phyloP scores from a whole-genome alignment of 2,113 vertebrate species.

The Gadus macrocephalus region DNA sequence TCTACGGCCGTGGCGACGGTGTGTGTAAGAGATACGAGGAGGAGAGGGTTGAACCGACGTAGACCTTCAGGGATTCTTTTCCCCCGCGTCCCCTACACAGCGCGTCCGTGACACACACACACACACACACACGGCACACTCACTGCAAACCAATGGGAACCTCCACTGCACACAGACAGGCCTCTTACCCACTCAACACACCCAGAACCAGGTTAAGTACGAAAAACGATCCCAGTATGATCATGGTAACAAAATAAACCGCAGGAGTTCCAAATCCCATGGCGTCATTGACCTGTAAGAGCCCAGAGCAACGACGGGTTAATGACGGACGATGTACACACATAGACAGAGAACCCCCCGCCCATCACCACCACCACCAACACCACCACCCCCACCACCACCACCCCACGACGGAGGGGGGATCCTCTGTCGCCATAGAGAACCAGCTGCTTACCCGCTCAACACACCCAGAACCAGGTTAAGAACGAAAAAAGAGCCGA shows the following conservation, averaged over 20 bases:
- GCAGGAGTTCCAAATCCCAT: slow-evolving; percentile 95
- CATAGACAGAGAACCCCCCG: slow-evolving; percentile 33
- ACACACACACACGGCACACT: slow-evolving; percentile 29
- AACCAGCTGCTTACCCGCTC: slow-evolving; percentile 96
- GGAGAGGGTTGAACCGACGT: not conserved
- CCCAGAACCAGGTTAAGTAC: slow-evolving; percentile 99
- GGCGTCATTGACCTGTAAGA: slow-evolving; percentile 84
- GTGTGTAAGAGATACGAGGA: not conserved
- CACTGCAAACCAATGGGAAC: slow-evolving; percentile 1
- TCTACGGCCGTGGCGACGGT: not conserved
- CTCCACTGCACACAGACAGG: slow-evolving; percentile 43
- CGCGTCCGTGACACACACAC: slow-evolving; percentile 25
- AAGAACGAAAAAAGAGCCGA: slow-evolving; percentile 99
- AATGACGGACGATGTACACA: slow-evolving; percentile 50
- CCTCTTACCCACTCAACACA: slow-evolving; percentile 99
- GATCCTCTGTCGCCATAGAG: slow-evolving; percentile 73
- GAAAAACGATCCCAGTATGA: slow-evolving; percentile 99
- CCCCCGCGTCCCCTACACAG: slow-evolving; percentile 11
- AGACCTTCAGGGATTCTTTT: not conserved
- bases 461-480: slow-evolving; percentile 99
- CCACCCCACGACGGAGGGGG: slow-evolving; percentile 2
- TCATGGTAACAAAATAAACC: slow-evolving; percentile 99
- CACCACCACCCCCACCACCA: too few relatives aligned
- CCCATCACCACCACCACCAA: too few relatives aligned
- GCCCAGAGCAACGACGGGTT: slow-evolving; percentile 79